These are phyloP conservation scores for Trichonephila clavata DNA, from an alignment of 1,140 invertebrate species.

Conservation along the genomic window DNA sequence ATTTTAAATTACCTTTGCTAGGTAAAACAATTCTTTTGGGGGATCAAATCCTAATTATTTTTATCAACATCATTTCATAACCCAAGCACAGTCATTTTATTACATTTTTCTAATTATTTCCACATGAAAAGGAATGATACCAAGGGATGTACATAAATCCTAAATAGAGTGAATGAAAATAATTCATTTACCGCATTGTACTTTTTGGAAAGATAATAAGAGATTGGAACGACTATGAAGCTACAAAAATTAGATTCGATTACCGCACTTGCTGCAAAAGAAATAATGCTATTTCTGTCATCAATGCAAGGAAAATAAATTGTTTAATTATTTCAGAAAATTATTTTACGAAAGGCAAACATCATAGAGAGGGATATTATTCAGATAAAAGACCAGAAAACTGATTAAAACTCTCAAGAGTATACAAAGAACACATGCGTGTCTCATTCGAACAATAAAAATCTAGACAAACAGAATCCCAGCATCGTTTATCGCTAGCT, in stretches of 20 bases:
- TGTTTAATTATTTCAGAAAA: conserved; percentile 13
- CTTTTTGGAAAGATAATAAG: neutral
- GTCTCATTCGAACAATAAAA: neutral
- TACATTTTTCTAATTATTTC: no score
- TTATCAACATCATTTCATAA: no score
- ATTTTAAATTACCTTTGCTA: no score
- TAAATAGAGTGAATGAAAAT: no score
- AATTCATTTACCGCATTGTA: neutral
- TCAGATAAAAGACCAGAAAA: neutral
- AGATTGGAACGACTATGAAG: neutral
- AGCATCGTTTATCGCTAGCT: neutral
- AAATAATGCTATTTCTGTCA: neutral
- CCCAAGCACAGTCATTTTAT: no score
- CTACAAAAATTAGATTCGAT: conserved; percentile 3
- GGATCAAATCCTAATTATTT: no score
- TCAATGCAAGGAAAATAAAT: neutral
- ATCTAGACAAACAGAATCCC: neutral
- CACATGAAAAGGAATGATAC: no score
- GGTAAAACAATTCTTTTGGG: no score
- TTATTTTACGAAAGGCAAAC: neutral
- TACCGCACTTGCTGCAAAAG: neutral
- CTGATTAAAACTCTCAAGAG: neutral
- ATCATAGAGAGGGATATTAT: neutral
- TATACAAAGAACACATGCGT: neutral
- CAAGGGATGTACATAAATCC: no score